Base-by-base conservation (phyloP, 2,113 vertebrate genomes). In the Chamaea fasciata region DNA sequence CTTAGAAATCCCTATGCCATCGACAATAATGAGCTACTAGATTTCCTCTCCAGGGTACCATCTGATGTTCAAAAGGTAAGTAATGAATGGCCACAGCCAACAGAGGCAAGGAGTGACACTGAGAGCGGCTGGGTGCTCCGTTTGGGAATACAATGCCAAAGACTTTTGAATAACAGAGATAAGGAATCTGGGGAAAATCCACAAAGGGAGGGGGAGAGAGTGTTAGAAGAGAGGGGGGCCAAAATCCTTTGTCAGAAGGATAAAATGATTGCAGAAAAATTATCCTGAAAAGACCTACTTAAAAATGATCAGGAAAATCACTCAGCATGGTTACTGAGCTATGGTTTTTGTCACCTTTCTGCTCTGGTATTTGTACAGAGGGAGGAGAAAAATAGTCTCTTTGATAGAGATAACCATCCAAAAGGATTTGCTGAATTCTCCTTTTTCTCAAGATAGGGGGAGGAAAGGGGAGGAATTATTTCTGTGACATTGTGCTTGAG, bases 21-120 rank as follows among this genome's bases (percentile, higher is more conserved):
- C 24, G 98, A 99, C 98, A 99, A 98, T 98, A 99, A 99, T 91
- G 99, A 99, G 97, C 97, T 99, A 56, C 98, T 99, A 94, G 98
- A 99, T 98, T 99, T 99, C 98, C 99, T 99, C 98, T 98, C 99
- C 98, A 99, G 99, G 98, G 98, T 99, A 87, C 99, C 99, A 53
- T 99, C 99, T 90, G 99, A 99, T 98, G 98, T 99, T 98, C 99
- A 99, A 98, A 99, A 99, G 99, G 99, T 99, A 98, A 63, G 98
- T 97, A 95, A 97, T 94, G 95, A 95, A 73, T 47, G 68, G 50
- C 67, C 83, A 57, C 62, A 3, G 33, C 91, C 95, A 77, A 21
- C 71, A 11, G 90, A 94, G 90, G 41, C 78, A 80, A 39, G 17
- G 10, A 30, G 70, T 42, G 3, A 13, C 65, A 16, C 65, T 55